phyloP scores from a whole-genome alignment of 2,113 vertebrate genomes.

The Channa argus region DNA sequence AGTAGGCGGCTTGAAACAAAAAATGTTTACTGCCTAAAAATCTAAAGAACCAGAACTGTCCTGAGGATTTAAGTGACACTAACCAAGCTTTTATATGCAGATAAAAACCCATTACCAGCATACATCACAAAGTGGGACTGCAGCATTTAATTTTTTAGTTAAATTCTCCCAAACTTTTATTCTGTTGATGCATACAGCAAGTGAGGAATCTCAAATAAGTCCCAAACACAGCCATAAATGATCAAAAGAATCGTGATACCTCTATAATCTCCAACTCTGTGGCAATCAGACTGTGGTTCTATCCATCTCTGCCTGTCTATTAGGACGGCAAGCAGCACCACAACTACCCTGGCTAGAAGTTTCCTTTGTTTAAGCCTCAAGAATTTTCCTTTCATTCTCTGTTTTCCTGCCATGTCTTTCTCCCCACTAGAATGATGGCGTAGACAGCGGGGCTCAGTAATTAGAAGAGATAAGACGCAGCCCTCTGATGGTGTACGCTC shows the following conservation, averaged over 20 bases:
- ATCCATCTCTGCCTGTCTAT: neutral
- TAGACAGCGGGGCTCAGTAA: slow-evolving; percentile 39
- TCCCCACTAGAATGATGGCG: neutral
- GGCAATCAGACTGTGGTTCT: neutral
- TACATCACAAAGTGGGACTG: slow-evolving; percentile 17
- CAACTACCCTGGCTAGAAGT: slow-evolving; percentile 19
- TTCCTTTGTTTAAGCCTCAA: slow-evolving; percentile 46
- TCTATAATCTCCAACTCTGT: no score
- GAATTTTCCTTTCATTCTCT: slow-evolving; percentile 35
- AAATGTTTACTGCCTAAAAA: slow-evolving; percentile 27
- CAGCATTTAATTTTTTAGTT: neutral
- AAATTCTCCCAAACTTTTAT: no score
- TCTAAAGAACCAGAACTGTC: slow-evolving; percentile 8
- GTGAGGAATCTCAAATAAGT: no score
- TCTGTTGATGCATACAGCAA: no score
- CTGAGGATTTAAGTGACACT: slow-evolving; percentile 30
- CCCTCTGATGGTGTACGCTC: neutral
- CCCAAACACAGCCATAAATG: no score
- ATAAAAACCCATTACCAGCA: slow-evolving; percentile 31
- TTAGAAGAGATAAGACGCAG: slow-evolving; percentile 66
- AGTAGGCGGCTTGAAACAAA: neutral
- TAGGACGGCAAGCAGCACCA: no score
- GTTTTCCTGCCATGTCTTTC: slow-evolving; percentile 23
- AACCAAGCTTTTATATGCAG: slow-evolving; percentile 35
- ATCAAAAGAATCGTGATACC: no score